These are phyloP conservation scores for Coecobrya sp. DNA, from an alignment of 2,888 invertebrate species.

Conservation along the genomic window DNA sequence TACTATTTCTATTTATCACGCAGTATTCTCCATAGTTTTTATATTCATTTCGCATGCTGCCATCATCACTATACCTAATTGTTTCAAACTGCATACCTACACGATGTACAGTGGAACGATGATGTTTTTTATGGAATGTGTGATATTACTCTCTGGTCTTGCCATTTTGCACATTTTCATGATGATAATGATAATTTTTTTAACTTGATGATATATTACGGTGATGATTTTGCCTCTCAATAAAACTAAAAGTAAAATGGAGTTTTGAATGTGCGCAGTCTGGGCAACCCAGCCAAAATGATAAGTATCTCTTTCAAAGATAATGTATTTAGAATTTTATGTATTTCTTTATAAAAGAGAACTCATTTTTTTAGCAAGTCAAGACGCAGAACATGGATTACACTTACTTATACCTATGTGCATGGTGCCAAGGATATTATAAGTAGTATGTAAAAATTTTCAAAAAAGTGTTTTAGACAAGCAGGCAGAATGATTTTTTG, in stretches of 20 bases:
- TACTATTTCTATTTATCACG: not conserved
- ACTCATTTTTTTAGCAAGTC: not conserved
- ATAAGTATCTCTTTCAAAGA: slow-evolving; percentile 19
- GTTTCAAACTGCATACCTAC: not conserved
- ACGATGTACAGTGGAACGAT: not conserved
- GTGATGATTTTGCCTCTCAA: not conserved
- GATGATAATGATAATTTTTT: not conserved
- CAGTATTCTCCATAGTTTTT: not conserved
- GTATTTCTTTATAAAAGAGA: not conserved
- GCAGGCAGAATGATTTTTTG: slow-evolving; percentile 41
- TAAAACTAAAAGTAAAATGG: slow-evolving; percentile 30
- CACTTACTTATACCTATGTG: not conserved
- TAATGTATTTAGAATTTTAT: not conserved
- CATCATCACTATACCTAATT: not conserved
- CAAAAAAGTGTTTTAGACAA: not conserved
- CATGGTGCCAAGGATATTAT: slow-evolving; percentile 19
- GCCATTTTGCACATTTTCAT: not conserved
- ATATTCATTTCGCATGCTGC: not conserved
- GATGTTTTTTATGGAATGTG: not conserved
- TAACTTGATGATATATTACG: not conserved
- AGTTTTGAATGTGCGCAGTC: not conserved
- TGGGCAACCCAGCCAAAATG: slow-evolving; percentile 14
- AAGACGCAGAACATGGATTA: not conserved
- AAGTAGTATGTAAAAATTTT: not conserved
- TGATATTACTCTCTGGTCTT: not conserved